Conservation (phyloP, 2,113 vertebrate genomes). For the Anser brachyrhynchus region DNA sequence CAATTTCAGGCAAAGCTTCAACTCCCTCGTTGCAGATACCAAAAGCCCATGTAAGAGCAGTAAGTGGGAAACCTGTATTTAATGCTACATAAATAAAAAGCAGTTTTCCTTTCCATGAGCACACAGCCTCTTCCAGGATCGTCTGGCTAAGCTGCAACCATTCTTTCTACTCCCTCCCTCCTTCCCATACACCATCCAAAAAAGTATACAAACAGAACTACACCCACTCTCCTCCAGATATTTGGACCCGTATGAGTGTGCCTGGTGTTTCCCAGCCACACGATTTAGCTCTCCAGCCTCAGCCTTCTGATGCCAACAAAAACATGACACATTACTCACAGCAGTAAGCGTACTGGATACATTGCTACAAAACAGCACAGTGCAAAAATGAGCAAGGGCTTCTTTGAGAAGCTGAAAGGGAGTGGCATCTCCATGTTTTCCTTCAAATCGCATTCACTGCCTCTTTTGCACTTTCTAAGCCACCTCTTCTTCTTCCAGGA, state of each 20-base stretch:
- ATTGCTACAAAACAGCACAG: neutral
- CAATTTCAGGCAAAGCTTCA: neutral
- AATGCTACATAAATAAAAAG: neutral
- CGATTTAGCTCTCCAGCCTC: neutral
- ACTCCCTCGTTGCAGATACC: neutral
- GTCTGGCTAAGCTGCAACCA: neutral
- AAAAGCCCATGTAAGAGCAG: neutral
- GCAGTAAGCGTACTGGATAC: neutral
- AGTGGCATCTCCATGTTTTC: neutral
- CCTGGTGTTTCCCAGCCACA: conserved; percentile 41
- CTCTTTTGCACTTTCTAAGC: neutral
- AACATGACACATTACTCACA: conserved; percentile 3
- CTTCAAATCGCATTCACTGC: neutral
- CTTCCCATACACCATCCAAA: neutral
- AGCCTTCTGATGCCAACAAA: conserved; percentile 31
- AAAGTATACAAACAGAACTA: conserved; percentile 32
- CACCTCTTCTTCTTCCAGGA: conserved; percentile 14
- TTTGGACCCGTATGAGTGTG: neutral
- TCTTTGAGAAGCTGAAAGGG: neutral
- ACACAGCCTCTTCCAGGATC: neutral
- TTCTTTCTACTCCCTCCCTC: neutral
- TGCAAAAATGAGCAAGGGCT: neutral
- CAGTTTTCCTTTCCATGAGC: neutral
- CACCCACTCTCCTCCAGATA: conserved; percentile 46
- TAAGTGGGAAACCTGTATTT: neutral